Evolutionary conservation across 2,797 vertebrate species (phyloP).

Genomic region (Acestrorhynchus altus): DNA sequence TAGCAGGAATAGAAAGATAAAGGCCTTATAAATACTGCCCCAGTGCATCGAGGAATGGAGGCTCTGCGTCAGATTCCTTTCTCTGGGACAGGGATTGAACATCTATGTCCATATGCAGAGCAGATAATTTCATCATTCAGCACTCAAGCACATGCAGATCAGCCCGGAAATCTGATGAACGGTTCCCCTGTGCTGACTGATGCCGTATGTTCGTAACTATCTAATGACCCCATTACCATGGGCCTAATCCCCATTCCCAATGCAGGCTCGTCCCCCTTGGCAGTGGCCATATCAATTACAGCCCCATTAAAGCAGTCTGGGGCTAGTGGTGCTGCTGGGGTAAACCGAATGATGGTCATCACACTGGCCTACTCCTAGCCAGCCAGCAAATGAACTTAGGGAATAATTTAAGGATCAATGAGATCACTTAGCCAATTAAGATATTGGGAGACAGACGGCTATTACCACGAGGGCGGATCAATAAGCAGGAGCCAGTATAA

Average conservation of each 20-base stretch:
- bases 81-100: background rate
- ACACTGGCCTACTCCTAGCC: conserved; percentile 51
- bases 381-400: conserved; percentile 75
- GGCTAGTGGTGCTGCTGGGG: conserved; percentile 64
- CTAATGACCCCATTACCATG: conserved; percentile 54
- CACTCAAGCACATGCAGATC: conserved; percentile 12
- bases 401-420: conserved; percentile 79
- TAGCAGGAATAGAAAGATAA: conserved; percentile 31
- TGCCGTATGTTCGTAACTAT: conserved; percentile 30
- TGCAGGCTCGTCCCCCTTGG: conserved; percentile 38
- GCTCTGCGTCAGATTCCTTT: background rate
- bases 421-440: conserved; percentile 85
- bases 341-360: conserved; percentile 61
- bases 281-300: conserved; percentile 71
- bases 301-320: conserved; percentile 69
- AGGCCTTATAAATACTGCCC: conserved; percentile 14
- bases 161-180: conserved; percentile 12
- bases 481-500: conserved; percentile 76
- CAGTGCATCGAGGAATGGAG: background rate
- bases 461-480: conserved; percentile 80
- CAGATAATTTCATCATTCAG: background rate
- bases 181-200: conserved; percentile 30
- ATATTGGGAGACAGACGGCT: conserved; percentile 79
- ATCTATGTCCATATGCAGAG: background rate
- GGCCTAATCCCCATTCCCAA: conserved; percentile 64